Base-by-base conservation (phyloP, 2,888 invertebrate genomes). In the Chloromyia formosa region DNA sequence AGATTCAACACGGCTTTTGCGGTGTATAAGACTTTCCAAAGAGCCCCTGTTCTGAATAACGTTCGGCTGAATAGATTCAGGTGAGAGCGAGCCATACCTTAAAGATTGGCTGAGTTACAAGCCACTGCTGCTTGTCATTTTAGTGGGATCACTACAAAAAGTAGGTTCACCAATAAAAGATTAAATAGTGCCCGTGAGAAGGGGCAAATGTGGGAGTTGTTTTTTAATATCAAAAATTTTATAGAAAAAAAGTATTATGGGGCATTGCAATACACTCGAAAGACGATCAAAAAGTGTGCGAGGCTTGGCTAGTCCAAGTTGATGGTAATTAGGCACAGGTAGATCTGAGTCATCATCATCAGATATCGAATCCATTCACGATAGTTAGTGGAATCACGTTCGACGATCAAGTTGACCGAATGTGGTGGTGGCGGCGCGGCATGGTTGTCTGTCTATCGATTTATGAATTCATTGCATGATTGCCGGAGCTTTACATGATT, bases 191-290 rank as follows among this genome's bases (percentile, higher is more conserved):
- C n/a, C 49, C 58, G 5, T 14, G 61, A 73, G 73, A 56, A 35
- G 73, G 73, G 73, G 73, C 14, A 73, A 73, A 73, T 73, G 61
- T 73, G 73, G 73, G 73, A 73, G 73, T 73, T 49, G 60, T 56
- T 49, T 49, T 22, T 35, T 35, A 35, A 35, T 58, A 16, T 22
- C 71, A 35, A 35, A 35, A 35, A 56, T n/a, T 71, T 58, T 18
- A 62, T 62, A 16, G 45, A 49, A 35, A 35, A 35, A n/a, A n/a
- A n/a, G n/a, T n/a, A 64, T 64, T 27, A 20, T 23, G 27, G 61
- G 23, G 61, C 61, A n/a, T n/a, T n/a, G n/a, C n/a, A 10, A 23
- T 23, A 35, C 27, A 61, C 27, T 35, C 10, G 20, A 61, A 61
- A n/a, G n/a, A 35, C 35, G 61, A 61, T 35, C 27, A 35, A 27